These are phyloP conservation scores for Nothoprocta pentlandii DNA, from an alignment of 2,113 vertebrate species.

Conservation along the genomic window DNA sequence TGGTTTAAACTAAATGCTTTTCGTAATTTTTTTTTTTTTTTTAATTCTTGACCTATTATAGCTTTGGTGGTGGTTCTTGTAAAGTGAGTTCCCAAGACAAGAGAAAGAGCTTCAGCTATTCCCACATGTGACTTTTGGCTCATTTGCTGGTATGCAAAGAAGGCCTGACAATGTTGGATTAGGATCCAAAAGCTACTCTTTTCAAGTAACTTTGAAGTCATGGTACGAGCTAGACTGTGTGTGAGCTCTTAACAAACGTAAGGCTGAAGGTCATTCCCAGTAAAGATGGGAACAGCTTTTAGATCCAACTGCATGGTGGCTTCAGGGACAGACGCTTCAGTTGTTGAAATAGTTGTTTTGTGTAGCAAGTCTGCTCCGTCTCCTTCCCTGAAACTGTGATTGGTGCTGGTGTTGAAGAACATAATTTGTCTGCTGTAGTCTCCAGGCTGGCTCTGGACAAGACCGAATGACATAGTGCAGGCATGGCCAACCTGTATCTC, in stretches of 20 bases:
- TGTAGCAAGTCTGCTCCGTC: background rate
- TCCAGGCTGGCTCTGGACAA: background rate
- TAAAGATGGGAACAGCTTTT: background rate
- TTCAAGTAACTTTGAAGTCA: background rate
- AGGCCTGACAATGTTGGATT: background rate
- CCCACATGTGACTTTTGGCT: background rate
- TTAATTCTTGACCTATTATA: background rate
- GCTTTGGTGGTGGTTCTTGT: background rate
- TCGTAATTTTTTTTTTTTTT: background rate
- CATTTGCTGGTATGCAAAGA: background rate
- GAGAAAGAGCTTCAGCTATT: background rate
- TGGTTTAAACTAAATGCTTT: background rate
- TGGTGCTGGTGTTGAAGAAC: background rate
- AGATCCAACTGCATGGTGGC: background rate
- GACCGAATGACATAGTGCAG: background rate
- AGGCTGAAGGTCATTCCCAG: background rate
- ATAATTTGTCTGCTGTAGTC: background rate
- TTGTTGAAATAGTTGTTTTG: background rate
- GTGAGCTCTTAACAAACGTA: background rate
- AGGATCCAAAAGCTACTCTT: background rate
- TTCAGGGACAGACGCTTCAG: background rate
- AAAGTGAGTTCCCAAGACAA: background rate
- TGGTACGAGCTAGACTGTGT: rapidly evolving
- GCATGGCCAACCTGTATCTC: background rate
- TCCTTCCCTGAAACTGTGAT: rapidly evolving